Base-by-base conservation (phyloP, 2,797 vertebrate genomes). In the Ctenopoma multispine region DNA sequence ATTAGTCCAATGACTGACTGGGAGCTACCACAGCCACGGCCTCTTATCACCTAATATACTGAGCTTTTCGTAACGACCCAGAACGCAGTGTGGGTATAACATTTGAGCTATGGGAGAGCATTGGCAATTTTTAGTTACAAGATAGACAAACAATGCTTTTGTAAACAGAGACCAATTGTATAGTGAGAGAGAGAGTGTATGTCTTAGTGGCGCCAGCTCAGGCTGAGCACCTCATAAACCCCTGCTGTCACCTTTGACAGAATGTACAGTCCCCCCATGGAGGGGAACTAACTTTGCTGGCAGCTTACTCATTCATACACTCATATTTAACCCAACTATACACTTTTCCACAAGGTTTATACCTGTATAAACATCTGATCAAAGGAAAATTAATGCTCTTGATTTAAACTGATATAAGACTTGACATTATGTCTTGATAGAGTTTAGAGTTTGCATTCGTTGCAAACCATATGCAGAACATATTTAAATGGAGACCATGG, bases 211-310 rank as follows among this genome's bases (percentile, higher is more conserved):
- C 93, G 93, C 95, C 95, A 95, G 93, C 90, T 88, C 88, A 84
- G 90, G 84, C 91, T 81, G 34, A 84, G 92, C 88, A 88, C 77
- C 93, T 93, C 93, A 86, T 95, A 95, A 95, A 95, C 90, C 82
- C 81, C 73, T 77, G 78, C 83, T 88, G 90, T 92, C 87, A 91
- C 90, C 87, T 90, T 86, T 87, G 79, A 88, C 87, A 87, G 82
- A 87, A 85, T 79, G 65, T 88, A 73, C 87, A 78, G 69, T 77
- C 64, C 44, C 56, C 79, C 76, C 55, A 18, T 76, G 50, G 77
- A 44, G 75, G 64, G 63, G 24, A 80, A 73, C 82, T 69, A 83
- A 78, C 86, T 82, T 57, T 64, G 65, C 69, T 78, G 61, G 53
- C 65, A 74, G 53, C 75, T 46, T 66, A 54, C 63, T 70, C 71